Percentiles rank a stretch among this genome's conserved stretches.
These are phyloP conservation scores for Laothoe populi DNA, from an alignment of 2,888 invertebrate genomes.

Conservation along the genomic window DNA sequence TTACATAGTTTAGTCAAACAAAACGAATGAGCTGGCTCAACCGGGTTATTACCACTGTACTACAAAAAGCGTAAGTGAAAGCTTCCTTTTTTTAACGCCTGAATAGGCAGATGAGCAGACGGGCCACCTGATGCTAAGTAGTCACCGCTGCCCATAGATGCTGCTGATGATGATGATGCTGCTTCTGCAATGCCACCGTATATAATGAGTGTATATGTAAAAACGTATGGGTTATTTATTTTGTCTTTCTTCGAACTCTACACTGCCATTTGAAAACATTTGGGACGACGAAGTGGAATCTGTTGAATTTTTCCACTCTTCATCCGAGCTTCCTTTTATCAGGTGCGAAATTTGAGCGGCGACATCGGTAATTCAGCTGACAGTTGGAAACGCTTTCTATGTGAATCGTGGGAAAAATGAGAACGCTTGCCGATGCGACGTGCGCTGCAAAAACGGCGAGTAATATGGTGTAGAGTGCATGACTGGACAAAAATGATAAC, in stretches of 20 bases:
- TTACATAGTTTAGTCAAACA: too few species aligned
- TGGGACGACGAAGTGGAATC: neutral
- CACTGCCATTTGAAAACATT: neutral
- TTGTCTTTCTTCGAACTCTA: neutral
- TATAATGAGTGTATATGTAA: too few species aligned
- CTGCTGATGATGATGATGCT: too few species aligned
- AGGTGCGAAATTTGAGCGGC: constrained; percentile 25
- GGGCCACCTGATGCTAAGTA: too few species aligned
- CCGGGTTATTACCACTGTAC: too few species aligned
- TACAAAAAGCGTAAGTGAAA: too few species aligned
- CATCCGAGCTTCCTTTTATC: constrained; percentile 2
- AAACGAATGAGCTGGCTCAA: too few species aligned
- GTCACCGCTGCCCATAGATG: too few species aligned
- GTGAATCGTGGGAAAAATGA: constrained; percentile 24
- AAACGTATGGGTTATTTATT: too few species aligned
- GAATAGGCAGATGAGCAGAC: too few species aligned
- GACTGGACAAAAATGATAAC: neutral
- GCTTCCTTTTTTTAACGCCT: too few species aligned
- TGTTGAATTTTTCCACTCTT: constrained; percentile 2
- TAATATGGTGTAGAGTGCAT: neutral
- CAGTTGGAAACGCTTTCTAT: constrained; percentile 22
- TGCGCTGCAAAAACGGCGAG: neutral
- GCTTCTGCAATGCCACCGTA: too few species aligned
- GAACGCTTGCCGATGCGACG: neutral
- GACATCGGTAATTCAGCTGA: constrained; percentile 29